Base-by-base conservation (phyloP, 92 coral and sea anemone species). In the Zoanthus gigantus region DNA sequence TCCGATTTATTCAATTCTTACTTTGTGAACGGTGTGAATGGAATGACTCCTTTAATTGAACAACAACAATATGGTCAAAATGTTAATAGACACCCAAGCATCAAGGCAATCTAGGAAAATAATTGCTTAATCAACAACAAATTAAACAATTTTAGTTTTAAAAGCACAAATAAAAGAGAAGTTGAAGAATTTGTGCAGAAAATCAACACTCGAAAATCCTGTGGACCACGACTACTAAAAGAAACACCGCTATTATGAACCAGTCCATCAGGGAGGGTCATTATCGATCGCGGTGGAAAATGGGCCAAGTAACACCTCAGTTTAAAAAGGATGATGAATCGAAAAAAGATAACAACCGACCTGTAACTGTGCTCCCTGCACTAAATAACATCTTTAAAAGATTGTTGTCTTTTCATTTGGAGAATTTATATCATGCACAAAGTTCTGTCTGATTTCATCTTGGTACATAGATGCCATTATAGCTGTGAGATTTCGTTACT, bases 131-230 rank as follows among this genome's bases (percentile, higher is more conserved):
- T 61, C 57, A 81, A 63, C 31, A 50, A 31, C 3, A 17, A 71
- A 71, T 66, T 66, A 66, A 67, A 61, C 32, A 34, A 42, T 76
- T 86, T 86, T 45, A 58, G 61, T 68, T 86, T 86, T 47, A 61
- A 86, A 47, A 23, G 47, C 34, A 82, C 76, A 60, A 65, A 10
- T 61, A 34, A 34, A 34, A 31, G 50, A 72, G 53, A 83, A 45
- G 76, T 34, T 15, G 23, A 79, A 46, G 57, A 83, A 15, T 31
- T 66, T 47, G 28, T 68, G n/a, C 46, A 30, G 57, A 68, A 83
- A n/a, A 83, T 83, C 37, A 67, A 83, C 77, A 68, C 77, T 42
- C 18, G 77, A 44, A 83, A 83, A 74, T 32, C 87, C 31, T 68
- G 34, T 34, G 87, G 87, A 8, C 87, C 77, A 8, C 47, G 37